phyloP scores from a whole-genome alignment of 2,888 invertebrate species.

The Rotaria sp. region DNA sequence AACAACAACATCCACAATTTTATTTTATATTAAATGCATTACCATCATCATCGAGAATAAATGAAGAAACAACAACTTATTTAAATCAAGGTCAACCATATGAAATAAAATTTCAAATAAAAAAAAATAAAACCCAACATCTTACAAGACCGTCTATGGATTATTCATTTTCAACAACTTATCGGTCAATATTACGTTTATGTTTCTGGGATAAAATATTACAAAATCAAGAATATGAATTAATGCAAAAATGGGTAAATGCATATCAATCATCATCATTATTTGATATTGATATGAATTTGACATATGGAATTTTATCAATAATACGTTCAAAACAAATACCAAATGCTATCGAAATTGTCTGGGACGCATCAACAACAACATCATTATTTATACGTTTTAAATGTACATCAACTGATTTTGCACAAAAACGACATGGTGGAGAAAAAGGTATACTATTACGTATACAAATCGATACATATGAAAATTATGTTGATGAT shows the following conservation, averaged over 20 bases:
- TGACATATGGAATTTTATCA: constrained; percentile 33
- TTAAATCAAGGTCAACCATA: constrained; percentile 69
- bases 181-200: constrained; percentile 35
- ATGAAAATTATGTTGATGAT: constrained; percentile 57
- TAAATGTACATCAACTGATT: constrained; percentile 93
- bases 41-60: constrained; percentile 90
- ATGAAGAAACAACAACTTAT: constrained; percentile 88
- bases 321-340: constrained; percentile 14
- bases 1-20: constrained; percentile 58
- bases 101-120: constrained; percentile 34
- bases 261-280: constrained; percentile 36
- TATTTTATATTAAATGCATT: constrained; percentile 89
- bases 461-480: constrained; percentile 85
- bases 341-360: constrained; percentile 35
- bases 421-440: constrained; percentile 92
- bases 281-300: constrained; percentile 37
- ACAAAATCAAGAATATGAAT: constrained; percentile 36
- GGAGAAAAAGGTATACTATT: constrained; percentile 96
- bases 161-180: not conserved
- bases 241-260: constrained; percentile 38
- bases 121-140: not conserved
- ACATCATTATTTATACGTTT: constrained; percentile 37
- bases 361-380: constrained; percentile 31
- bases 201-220: constrained; percentile 39
- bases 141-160: not conserved